Base-by-base conservation (phyloP, 2,888 invertebrate genomes). In the Ptycholaimellus sp. region DNA sequence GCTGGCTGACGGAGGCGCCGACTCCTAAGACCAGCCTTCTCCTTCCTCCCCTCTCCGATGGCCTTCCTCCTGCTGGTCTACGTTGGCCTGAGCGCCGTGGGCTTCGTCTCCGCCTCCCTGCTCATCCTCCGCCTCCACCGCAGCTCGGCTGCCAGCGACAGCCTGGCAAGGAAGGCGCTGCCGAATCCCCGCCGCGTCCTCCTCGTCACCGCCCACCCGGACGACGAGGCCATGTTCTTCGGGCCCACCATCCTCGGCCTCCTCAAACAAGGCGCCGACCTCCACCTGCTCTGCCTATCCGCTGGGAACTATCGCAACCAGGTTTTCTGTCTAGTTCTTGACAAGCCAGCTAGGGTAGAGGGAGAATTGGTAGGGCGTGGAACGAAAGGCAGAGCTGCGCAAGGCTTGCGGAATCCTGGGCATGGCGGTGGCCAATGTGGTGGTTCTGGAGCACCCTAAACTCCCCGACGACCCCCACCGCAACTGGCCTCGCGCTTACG, bases 211-310 rank as follows among this genome's bases (percentile, higher is more conserved):
- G 85, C 93, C 18, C 96, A 96, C 65, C 93, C 93, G 14, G 93
- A 96, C 60, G 93, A 96, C 59, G 93, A 96, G 59, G 81, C 81
- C 49, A 90, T 96, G 93, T 96, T 96, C 61, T 96, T 96, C 60
- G 81, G 83, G 1, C 96, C 96, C 16, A 51, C 59, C 5, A 30
- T 54, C 7, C 21, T 35, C 4, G 31, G 28, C 7, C 37, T 51
- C 23, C 19, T 21, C n/a, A 17, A 27, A 28, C 21, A 21, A 11
- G 35, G 36, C 17, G 38, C 33, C 25, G 31, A 44, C 11, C 16
- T 53, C 7, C 43, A 44, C 35, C 20, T 53, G 14, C 30, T 50
- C 17, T 50, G 50, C 30, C 38, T 52, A 14, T 42, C 50, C 2
- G 35, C 42, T 6, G 50, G 50, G 13, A 36, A 43, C 35, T 41